Evolutionary conservation across 1,140 invertebrate species (phyloP).

Genomic region (Phymastichus coffea): DNA sequence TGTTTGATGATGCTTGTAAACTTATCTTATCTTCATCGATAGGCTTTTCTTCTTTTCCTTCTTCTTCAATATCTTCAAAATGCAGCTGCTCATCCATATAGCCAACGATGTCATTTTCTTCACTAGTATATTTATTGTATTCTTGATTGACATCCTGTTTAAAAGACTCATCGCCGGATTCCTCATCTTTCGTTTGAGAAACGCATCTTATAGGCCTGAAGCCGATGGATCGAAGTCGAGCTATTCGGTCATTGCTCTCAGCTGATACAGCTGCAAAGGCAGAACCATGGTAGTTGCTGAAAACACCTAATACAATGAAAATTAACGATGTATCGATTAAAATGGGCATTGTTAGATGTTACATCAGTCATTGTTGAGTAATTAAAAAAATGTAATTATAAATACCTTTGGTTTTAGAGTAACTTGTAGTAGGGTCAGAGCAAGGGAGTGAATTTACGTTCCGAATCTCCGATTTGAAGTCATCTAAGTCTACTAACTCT

Average conservation of each 20-base stretch:
- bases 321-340: too few species aligned
- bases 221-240: slow-evolving; percentile 47
- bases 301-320: too few species aligned
- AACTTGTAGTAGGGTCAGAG: too few species aligned
- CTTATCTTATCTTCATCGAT: neutral
- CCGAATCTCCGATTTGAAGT: slow-evolving; percentile 37
- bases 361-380: too few species aligned
- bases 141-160: slow-evolving; percentile 44
- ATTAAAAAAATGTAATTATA: neutral
- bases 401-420: neutral
- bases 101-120: slow-evolving; percentile 45
- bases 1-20: neutral
- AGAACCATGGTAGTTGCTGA: slow-evolving; percentile 27
- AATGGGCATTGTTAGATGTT: too few species aligned
- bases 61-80: slow-evolving; percentile 51
- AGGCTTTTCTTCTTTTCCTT: slow-evolving; percentile 28
- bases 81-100: slow-evolving; percentile 51
- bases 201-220: slow-evolving; percentile 45
- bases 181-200: slow-evolving; percentile 17
- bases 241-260: slow-evolving; percentile 42
- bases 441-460: slow-evolving; percentile 25
- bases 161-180: slow-evolving; percentile 7
- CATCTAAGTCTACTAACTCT: slow-evolving; percentile 39
- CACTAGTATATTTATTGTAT: slow-evolving; percentile 49
- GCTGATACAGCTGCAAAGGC: slow-evolving; percentile 48